Evolutionary conservation across 2,888 invertebrate species (phyloP).

Genomic region (Trichopria drosophilae): DNA sequence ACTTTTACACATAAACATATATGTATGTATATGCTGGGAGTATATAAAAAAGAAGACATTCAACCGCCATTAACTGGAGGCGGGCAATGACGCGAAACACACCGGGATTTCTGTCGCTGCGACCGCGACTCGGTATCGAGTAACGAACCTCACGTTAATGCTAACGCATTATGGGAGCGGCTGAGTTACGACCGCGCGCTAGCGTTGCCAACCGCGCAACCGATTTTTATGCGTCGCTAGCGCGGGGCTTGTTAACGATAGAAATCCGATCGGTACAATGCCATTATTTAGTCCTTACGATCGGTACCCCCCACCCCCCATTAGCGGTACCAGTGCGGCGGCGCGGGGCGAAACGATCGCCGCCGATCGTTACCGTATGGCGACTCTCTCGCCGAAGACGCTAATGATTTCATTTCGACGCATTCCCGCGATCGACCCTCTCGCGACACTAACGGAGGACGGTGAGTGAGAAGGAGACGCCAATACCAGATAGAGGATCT

Average conservation of each 20-base stretch:
- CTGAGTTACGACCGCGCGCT: conserved; percentile 46
- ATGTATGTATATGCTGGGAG: too few species aligned
- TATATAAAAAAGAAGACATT: too few species aligned
- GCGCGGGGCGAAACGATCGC: too few species aligned
- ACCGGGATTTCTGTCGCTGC: too few species aligned
- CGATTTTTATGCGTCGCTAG: conserved; percentile 46
- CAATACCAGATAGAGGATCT: conserved; percentile 7
- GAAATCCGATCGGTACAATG: conserved; percentile 56
- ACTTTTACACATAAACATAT: too few species aligned
- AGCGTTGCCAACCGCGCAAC: conserved; percentile 31
- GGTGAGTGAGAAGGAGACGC: neutral
- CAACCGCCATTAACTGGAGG: too few species aligned
- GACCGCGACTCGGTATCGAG: too few species aligned
- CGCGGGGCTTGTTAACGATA: conserved; percentile 54
- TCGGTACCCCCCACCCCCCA: conserved; percentile 5
- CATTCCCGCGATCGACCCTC: conserved; percentile 27
- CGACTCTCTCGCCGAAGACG: conserved; percentile 28
- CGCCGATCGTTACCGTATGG: conserved; percentile 17
- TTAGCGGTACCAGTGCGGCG: conserved; percentile 15
- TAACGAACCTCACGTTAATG: too few species aligned
- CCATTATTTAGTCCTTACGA: conserved; percentile 50
- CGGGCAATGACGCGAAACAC: too few species aligned
- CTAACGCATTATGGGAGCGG: conserved; percentile 52
- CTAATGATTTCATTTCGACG: conserved; percentile 54
- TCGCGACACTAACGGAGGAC: neutral